Conservation (phyloP, 2,888 invertebrate genomes). For the Chaitophorus viminalis region DNA sequence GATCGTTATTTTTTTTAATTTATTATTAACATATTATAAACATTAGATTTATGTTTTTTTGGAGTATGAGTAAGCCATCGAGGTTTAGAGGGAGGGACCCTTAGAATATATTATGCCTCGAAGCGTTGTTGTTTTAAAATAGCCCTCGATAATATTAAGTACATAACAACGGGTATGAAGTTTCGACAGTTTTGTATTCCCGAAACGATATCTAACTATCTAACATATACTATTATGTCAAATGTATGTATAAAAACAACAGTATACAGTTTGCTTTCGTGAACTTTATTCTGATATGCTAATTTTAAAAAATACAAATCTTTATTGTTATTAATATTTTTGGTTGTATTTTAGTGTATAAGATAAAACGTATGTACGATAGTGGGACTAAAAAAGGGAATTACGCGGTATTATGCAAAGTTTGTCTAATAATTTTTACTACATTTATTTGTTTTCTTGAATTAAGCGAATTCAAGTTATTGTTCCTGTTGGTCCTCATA, state of each 20-base stretch:
- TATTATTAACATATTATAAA: not conserved
- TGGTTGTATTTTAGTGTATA: too few relatives aligned
- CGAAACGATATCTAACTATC: not conserved
- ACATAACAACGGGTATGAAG: not conserved
- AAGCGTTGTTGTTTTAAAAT: not conserved
- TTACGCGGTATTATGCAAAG: too few relatives aligned
- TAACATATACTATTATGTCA: not conserved
- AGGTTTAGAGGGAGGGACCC: not conserved
- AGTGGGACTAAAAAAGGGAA: too few relatives aligned
- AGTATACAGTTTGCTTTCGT: not conserved
- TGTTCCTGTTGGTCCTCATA: too few relatives aligned
- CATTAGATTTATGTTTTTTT: not conserved
- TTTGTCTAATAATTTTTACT: too few relatives aligned
- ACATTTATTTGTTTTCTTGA: too few relatives aligned
- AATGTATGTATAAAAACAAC: not conserved
- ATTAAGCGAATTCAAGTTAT: too few relatives aligned
- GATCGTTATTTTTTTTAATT: not conserved
- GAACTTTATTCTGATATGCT: too few relatives aligned
- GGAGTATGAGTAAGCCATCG: not conserved
- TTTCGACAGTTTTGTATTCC: not conserved
- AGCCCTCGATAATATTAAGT: not conserved
- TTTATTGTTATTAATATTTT: too few relatives aligned
- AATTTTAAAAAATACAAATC: too few relatives aligned
- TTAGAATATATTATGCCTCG: not conserved
- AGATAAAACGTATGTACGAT: too few relatives aligned